Percentiles rank a stretch among this genome's conserved stretches.
These are phyloP conservation scores for Alauda arvensis DNA, from an alignment of 2,797 vertebrate species.

Conservation along the genomic window DNA sequence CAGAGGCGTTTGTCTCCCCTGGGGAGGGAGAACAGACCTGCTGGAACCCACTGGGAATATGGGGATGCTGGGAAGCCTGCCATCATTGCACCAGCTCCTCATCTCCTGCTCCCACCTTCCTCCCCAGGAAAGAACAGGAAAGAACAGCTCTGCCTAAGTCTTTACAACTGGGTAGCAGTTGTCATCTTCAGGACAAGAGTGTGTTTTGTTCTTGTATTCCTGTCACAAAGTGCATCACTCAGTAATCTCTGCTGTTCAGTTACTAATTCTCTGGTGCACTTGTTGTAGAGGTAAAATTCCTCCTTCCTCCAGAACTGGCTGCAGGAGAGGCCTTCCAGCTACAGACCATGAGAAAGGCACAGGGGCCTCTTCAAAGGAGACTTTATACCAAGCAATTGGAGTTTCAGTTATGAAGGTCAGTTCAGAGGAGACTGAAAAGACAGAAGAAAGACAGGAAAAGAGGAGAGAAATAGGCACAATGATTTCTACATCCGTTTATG, in stretches of 20 bases:
- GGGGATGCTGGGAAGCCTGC: not conserved
- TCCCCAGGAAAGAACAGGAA: not conserved
- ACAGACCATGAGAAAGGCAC: not conserved
- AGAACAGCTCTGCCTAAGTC: not conserved
- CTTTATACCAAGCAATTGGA: not conserved
- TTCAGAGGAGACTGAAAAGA: conserved; percentile 29
- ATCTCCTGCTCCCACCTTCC: not conserved
- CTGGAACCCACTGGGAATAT: rapidly evolving
- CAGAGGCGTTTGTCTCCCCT: not conserved
- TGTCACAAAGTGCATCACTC: not conserved
- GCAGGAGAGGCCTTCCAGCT: not conserved
- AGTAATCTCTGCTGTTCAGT: not conserved
- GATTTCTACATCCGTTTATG: not conserved
- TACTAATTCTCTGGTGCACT: not conserved
- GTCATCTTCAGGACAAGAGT: not conserved
- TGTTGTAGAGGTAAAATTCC: not conserved
- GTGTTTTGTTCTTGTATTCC: not conserved
- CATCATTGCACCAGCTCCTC: not conserved
- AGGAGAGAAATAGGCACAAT: not conserved
- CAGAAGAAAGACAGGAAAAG: not conserved
- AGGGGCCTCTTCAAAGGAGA: not conserved
- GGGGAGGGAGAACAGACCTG: not conserved
- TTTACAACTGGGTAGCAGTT: not conserved
- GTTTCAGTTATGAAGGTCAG: not conserved
- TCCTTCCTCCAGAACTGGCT: not conserved